Evolutionary conservation across 92 coral and sea anemone species (phyloP).

Genomic region (Ricordea florida): DNA sequence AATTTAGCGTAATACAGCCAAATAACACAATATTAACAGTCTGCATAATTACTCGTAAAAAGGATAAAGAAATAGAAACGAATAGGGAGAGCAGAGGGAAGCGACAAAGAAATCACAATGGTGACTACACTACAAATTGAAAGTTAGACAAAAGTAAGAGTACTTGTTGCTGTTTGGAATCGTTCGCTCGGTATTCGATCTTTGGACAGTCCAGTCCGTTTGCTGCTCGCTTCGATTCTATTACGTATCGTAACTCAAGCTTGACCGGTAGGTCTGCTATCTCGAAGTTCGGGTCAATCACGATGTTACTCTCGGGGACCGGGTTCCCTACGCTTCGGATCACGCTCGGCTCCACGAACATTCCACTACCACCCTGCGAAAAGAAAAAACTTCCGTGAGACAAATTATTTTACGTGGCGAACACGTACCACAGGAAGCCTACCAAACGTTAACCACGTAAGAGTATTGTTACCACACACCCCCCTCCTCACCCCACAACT

Average conservation of each 20-base stretch:
- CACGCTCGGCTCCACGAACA: slow-evolving; percentile 71
- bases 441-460: too few relatives aligned
- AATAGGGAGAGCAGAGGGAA: too few relatives aligned
- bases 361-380: slow-evolving; percentile 64
- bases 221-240: slow-evolving; percentile 96
- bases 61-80: too few relatives aligned
- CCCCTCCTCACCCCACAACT: too few relatives aligned
- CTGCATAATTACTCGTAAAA: too few relatives aligned
- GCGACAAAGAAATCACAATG: too few relatives aligned
- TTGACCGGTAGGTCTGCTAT: slow-evolving; percentile 95
- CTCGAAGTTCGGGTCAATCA: slow-evolving; percentile 85
- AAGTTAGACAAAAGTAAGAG: neutral
- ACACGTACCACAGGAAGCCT: too few relatives aligned
- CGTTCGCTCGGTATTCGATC: slow-evolving; percentile 59
- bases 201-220: slow-evolving; percentile 96
- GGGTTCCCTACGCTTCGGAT: slow-evolving; percentile 59
- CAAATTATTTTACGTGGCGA: neutral
- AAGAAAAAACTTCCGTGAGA: neutral
- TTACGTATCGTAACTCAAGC: slow-evolving; percentile 91
- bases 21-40: too few relatives aligned
- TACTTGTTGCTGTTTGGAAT: slow-evolving; percentile 32
- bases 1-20: too few relatives aligned
- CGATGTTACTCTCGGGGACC: slow-evolving; percentile 46
- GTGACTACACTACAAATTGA: too few relatives aligned
- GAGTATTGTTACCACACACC: too few relatives aligned